phyloP scores from a whole-genome alignment of 2,113 vertebrate genomes.

The Dipodomys spectabilis region DNA sequence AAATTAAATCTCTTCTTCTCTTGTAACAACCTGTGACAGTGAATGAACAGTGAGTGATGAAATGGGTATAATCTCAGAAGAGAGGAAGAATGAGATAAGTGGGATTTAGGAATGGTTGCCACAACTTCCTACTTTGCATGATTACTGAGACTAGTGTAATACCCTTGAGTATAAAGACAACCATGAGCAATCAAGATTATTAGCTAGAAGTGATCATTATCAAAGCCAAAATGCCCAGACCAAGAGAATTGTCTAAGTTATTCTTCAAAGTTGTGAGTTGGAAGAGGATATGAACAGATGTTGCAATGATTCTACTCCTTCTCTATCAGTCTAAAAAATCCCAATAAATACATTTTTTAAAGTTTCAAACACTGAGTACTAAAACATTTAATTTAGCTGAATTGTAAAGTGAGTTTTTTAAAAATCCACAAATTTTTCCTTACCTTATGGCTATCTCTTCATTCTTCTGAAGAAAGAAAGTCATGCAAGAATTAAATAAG shows the following conservation, averaged over 20 bases:
- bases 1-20: neutral
- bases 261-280: neutral
- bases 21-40: neutral
- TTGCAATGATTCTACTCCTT: neutral
- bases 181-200: neutral
- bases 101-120: neutral
- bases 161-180: neutral
- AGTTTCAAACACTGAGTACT: neutral
- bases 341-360: neutral
- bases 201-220: neutral
- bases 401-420: neutral
- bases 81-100: neutral
- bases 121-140: neutral
- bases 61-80: neutral
- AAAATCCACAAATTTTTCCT: neutral
- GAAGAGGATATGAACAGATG: neutral
- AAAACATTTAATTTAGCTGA: neutral
- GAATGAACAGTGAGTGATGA: neutral
- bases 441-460: neutral
- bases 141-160: neutral
- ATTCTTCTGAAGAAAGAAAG: neutral
- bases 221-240: neutral
- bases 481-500: neutral
- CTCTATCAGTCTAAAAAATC: neutral
- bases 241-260: constrained; percentile 1